phyloP scores from a whole-genome alignment of 2,113 vertebrate genomes.

The Cinclus cinclus region DNA sequence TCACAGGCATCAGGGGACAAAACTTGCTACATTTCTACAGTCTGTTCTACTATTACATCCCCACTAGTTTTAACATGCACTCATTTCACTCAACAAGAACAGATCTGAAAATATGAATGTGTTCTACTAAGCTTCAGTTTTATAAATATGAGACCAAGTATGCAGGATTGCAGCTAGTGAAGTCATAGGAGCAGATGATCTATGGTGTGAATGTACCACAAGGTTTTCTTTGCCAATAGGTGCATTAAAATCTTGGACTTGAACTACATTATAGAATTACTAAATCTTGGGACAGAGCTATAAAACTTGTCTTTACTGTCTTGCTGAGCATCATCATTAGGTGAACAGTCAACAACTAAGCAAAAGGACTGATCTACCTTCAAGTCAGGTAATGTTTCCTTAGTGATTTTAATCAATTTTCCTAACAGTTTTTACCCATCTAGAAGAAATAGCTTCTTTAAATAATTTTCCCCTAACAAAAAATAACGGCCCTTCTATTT shows the following conservation, averaged over 20 bases:
- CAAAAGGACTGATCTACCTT: conserved; percentile 46
- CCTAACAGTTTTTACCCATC: not conserved
- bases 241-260: conserved; percentile 62
- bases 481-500: conserved; percentile 9
- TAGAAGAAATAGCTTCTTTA: not conserved
- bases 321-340: conserved; percentile 32
- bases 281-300: conserved; percentile 43
- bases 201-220: not conserved
- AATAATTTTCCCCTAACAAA: not conserved
- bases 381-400: not conserved
- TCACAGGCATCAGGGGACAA: not conserved
- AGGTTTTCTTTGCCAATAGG: conserved; percentile 50
- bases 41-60: not conserved
- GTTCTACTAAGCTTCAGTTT: conserved; percentile 39
- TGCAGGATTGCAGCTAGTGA: conserved; percentile 28
- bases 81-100: not conserved
- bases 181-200: conserved; percentile 54
- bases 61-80: not conserved
- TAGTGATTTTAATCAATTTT: conserved; percentile 4
- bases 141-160: conserved; percentile 36
- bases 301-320: conserved; percentile 55
- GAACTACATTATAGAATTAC: conserved; percentile 57
- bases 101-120: conserved; percentile 9
- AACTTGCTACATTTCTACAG: conserved; percentile 1
- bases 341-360: conserved; percentile 54